Evolutionary conservation across 2,797 vertebrate genomes (phyloP).

Genomic region (Pseudochirops cupreus): DNA sequence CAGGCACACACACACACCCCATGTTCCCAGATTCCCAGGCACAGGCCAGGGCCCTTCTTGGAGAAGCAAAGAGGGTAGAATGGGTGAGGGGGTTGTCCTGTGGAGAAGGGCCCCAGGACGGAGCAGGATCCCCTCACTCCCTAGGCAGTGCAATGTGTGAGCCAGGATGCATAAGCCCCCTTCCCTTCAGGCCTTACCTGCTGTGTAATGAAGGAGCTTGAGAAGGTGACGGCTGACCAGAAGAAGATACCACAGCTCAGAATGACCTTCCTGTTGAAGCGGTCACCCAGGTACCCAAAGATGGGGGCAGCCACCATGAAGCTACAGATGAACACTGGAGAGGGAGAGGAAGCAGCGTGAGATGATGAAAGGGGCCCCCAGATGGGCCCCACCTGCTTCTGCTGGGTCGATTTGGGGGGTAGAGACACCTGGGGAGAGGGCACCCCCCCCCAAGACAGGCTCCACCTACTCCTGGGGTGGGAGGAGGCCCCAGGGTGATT

Average conservation of each 20-base stretch:
- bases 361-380: neutral
- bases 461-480: neutral
- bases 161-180: too few species aligned
- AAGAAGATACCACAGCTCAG: conserved; percentile 94
- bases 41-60: neutral
- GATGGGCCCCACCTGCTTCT: too few species aligned
- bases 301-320: conserved; percentile 94
- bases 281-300: conserved; percentile 94
- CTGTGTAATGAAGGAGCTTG: conserved; percentile 92
- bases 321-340: conserved; percentile 94
- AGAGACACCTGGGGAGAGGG: too few species aligned
- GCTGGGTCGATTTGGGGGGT: too few species aligned
- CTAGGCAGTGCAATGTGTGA: too few species aligned
- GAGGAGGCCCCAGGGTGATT: too few species aligned
- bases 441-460: neutral
- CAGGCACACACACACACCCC: too few species aligned
- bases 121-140: too few species aligned
- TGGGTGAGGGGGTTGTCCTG: neutral
- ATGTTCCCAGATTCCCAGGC: neutral
- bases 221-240: conserved; percentile 92
- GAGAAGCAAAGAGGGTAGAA: too few species aligned
- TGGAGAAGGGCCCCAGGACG: neutral
- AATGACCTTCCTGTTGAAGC: conserved; percentile 94
- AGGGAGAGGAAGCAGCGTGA: conserved; percentile 32
- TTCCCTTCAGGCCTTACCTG: conserved; percentile 84